Evolutionary conservation across 2,888 invertebrate species (phyloP).

Genomic region (Bombyx huttoni): DNA sequence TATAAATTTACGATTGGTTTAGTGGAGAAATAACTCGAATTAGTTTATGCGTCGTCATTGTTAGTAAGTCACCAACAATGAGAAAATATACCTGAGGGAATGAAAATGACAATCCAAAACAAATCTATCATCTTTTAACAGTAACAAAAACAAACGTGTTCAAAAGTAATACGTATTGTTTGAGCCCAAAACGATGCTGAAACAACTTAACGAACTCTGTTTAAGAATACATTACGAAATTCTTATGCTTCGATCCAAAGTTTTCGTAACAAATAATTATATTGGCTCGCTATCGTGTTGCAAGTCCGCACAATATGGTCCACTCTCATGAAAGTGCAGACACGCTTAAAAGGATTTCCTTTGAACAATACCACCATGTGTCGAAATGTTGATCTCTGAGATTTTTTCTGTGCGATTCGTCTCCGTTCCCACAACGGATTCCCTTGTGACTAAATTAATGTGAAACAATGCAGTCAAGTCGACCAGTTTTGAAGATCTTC

Average conservation of each 20-base stretch:
- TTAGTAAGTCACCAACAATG: constrained; percentile 64
- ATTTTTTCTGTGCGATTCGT: constrained; percentile 45
- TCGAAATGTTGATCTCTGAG: constrained; percentile 44
- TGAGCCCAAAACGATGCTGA: constrained; percentile 13
- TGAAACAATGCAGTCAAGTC: constrained; percentile 44
- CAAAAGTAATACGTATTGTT: constrained; percentile 39
- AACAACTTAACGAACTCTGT: constrained; percentile 10
- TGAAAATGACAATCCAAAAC: too few species aligned
- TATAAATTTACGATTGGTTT: too few species aligned
- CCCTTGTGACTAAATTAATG: constrained; percentile 50
- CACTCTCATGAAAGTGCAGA: constrained; percentile 7
- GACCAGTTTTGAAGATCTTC: constrained; percentile 11
- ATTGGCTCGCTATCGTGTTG: background rate
- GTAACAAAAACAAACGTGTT: constrained; percentile 41
- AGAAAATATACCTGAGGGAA: constrained; percentile 39
- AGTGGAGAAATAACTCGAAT: constrained; percentile 9
- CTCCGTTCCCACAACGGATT: constrained; percentile 48
- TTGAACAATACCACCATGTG: constrained; percentile 41
- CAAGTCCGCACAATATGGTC: constrained; percentile 1
- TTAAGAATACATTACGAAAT: background rate
- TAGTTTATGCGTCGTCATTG: constrained; percentile 61
- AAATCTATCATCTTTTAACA: constrained; percentile 34
- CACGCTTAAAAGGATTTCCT: constrained; percentile 26
- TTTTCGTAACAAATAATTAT: background rate
- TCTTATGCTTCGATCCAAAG: background rate